Conservation (phyloP, 2,797 vertebrate species). For the Sebastes matsubarae region DNA sequence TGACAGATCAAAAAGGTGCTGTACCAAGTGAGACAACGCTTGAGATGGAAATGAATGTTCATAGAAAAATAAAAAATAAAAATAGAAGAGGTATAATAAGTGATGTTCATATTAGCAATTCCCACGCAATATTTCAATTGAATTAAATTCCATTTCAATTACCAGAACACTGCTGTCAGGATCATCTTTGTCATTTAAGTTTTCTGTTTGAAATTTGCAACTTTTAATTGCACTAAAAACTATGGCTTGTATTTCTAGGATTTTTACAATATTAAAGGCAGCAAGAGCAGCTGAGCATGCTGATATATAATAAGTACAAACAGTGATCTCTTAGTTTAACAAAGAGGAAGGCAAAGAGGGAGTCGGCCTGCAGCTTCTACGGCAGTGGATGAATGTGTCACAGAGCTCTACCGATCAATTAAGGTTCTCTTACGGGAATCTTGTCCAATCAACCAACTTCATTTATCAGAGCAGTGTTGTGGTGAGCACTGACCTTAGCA, state of each 20-base stretch:
- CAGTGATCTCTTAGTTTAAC: background rate
- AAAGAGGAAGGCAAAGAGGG: background rate
- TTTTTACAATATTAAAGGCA: background rate
- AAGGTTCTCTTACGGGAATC: background rate
- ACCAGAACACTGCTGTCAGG: background rate
- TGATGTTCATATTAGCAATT: background rate
- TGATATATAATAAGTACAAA: too few relatives aligned
- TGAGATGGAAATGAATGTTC: background rate
- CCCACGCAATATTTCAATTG: background rate
- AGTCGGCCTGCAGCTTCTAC: background rate
- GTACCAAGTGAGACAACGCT: background rate
- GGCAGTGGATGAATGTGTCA: background rate
- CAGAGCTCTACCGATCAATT: background rate
- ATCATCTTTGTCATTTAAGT: background rate
- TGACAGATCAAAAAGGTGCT: background rate
- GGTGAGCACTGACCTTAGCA: background rate
- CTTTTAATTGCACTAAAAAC: background rate
- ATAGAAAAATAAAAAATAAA: background rate
- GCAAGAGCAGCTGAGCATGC: background rate
- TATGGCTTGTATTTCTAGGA: background rate
- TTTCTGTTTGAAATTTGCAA: background rate
- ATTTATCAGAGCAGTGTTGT: background rate
- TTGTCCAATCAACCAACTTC: background rate
- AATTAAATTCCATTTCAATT: background rate
- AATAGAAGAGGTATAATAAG: too few relatives aligned